Base-by-base conservation (phyloP, 37 sponge, comb jelly and placozoan species). In the Trichoplax adhaerens region DNA sequence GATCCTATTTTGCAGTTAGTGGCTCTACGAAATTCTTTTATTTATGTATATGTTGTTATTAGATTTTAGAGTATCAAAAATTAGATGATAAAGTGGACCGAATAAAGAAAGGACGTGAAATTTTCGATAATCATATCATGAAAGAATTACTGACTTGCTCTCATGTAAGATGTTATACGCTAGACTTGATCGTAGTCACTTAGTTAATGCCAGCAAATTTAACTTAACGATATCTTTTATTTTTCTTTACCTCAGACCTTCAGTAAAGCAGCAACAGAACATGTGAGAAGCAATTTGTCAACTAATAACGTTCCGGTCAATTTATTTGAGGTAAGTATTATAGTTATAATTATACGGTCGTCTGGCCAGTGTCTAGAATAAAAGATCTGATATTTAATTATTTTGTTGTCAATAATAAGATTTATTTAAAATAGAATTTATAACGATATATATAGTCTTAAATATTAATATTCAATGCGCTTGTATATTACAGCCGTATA, bases 91-190 rank as follows among this genome's bases (percentile, higher is more conserved):
- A 54, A 5, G 75, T 77, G 5, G 29, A 54, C 50, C 61, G 95
- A 68, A 68, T 63, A 60, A 66, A 68, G 58, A 68, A 75, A 48
- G 87, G 88, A 8, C 82, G 78, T 56, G 79, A 81, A 57, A 89
- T 94, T 6, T 89, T 81, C 56, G 95, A 94, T 69, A 80, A 69
- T 52, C 85, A 64, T 65, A 65, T 94, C 48, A 88, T 79, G 82
- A 82, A 87, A 5, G 85, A 89, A 57, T 56, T 82, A 12, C 71
- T 94, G 12, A 79, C 88, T 29, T 87, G 85, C 68, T 78, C 77
- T 53, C 57, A 62, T 59, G 82, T 81, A 63, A 78, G 82, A 6
- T 52, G 6, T n/a, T 68, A 57, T 12, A 70, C 48, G 5, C 66
- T 58, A 54, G 51, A 10, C 12, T 60, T 60, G 12, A 12, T 12